A percentile compares a stretch with the other conserved stretches of the same genome.
Evolutionary conservation across 2,113 vertebrate genomes (phyloP).

Genomic region (Sterrhoptilus dennistouni): DNA sequence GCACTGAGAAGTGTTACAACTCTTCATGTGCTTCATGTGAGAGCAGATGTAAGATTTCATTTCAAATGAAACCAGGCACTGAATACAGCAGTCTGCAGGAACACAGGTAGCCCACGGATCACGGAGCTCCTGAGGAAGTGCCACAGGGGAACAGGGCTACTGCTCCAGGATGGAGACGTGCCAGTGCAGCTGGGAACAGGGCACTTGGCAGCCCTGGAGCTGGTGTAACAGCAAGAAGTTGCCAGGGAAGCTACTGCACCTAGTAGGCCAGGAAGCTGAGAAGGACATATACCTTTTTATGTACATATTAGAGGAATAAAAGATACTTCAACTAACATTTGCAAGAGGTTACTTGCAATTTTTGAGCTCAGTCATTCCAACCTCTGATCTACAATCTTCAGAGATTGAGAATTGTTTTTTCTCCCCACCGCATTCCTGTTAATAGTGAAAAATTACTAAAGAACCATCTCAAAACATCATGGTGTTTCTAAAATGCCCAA

Average conservation of each 20-base stretch:
- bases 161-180: not conserved
- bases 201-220: not conserved
- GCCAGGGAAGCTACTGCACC: not conserved
- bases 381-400: not conserved
- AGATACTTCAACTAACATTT: not conserved
- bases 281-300: not conserved
- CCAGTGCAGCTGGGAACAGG: not conserved
- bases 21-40: not conserved
- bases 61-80: not conserved
- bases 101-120: accelerated
- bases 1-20: accelerated
- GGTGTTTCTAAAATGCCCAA: not conserved
- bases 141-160: not conserved
- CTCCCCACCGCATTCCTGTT: not conserved
- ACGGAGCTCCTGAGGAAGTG: not conserved
- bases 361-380: not conserved
- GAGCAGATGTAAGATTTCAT: not conserved
- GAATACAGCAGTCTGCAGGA: not conserved
- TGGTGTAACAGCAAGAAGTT: not conserved
- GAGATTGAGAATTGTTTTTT: not conserved
- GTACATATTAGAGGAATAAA: not conserved
- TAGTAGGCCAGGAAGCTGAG: not conserved
- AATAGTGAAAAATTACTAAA: not conserved
- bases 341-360: not conserved
- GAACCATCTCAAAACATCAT: not conserved